Evolutionary conservation across 2,797 vertebrate species (phyloP).

Genomic region (Molossus alvarezi): DNA sequence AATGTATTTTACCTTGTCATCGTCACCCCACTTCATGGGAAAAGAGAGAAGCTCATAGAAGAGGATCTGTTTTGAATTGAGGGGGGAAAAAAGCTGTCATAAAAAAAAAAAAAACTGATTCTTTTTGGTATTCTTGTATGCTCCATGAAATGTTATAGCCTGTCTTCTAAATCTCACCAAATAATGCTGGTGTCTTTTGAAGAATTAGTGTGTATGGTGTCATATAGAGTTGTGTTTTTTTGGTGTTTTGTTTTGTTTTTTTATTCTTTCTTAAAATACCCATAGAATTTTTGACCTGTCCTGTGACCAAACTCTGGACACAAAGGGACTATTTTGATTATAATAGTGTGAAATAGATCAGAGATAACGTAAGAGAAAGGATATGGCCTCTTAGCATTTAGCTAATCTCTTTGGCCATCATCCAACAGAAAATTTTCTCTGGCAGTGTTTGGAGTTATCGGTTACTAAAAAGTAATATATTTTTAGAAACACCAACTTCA

Average conservation of each 20-base stretch:
- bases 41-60: background rate
- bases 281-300: constrained; percentile 75
- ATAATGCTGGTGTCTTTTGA: constrained; percentile 72
- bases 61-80: constrained; percentile 73
- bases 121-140: constrained; percentile 79
- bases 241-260: background rate
- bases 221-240: constrained; percentile 7
- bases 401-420: constrained; percentile 87
- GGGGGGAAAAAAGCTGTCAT: constrained; percentile 30
- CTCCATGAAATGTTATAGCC: constrained; percentile 84
- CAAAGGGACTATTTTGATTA: constrained; percentile 86
- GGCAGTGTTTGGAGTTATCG: constrained; percentile 77
- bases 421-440: constrained; percentile 89
- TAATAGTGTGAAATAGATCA: constrained; percentile 86
- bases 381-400: constrained; percentile 83
- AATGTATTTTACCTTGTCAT: background rate
- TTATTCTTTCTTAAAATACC: constrained; percentile 81
- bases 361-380: constrained; percentile 86
- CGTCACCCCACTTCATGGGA: background rate
- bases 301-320: constrained; percentile 82
- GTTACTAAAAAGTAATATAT: constrained; percentile 86
- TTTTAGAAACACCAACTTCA: constrained; percentile 84
- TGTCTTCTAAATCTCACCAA: constrained; percentile 77
- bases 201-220: constrained; percentile 73
- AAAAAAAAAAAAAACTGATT: constrained; percentile 71